Base-by-base conservation (phyloP, 2,113 vertebrate genomes). In the Rafetus swinhoei region DNA sequence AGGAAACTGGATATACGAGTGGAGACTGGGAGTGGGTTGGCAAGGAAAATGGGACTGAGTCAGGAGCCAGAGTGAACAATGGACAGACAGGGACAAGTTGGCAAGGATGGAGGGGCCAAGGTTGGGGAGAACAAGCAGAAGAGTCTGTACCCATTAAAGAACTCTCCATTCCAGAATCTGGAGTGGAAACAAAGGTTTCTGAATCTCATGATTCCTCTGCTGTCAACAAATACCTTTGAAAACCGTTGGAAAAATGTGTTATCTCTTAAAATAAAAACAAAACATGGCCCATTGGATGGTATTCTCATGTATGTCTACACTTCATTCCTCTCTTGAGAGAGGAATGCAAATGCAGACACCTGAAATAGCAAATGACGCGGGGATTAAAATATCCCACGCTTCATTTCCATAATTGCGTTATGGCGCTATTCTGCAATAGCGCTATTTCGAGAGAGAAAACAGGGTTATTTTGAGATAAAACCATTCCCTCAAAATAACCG, bases 211-310 rank as follows among this genome's bases (percentile, higher is more conserved):
- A 62, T 87, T 81, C 2, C 89, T 90, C 32, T 90, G 19, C 62
- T 90, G 72, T 91, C 77, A 84, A 86, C 35, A 95, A 94, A 80
- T 88, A 65, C 55, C 92, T 90, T 79, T 76, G 32, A 94, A 86
- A 50, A 94, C 16, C 45, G 74, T 27, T 88, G 54, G 18, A 62
- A 84, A 88, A 92, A 25, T 11, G 9, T 88, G 15, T 45, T 83
- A 60, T 95, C 80, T 69, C 62, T 69, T n/a, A 45, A 45, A 45
- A 45, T 45, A 45, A 45, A 45, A 69, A 69, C 62, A 69, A 69
- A 69, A 32, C 3, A 8, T 65, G 29, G 62, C 62, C 32, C 6
- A 65, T 8, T 65, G 45, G 45, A 45, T 45, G 45, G 45, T 45
- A 45, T 45, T 45, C 45, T 45, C 45, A 45, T 45, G 45, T 45